phyloP scores from a whole-genome alignment of 1,140 invertebrate species.

The Caenorhabditis tropicalis region DNA sequence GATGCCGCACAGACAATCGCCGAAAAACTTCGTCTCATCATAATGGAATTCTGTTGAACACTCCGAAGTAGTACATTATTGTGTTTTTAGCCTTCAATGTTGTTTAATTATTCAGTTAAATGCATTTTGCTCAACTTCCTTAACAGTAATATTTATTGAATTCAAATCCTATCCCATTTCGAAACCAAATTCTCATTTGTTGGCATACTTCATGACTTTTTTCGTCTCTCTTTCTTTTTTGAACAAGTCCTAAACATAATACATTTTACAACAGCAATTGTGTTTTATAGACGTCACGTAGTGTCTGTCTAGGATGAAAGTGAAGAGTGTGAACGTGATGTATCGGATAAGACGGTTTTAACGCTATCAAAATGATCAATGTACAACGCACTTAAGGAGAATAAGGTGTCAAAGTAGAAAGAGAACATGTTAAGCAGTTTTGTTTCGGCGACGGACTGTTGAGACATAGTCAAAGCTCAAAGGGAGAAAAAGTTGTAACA shows the following conservation, averaged over 20 bases:
- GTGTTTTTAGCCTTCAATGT: background rate
- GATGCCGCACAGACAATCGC: conserved; percentile 3
- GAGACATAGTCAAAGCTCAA: too few relatives aligned
- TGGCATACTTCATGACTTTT: conserved; percentile 29
- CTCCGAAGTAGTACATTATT: background rate
- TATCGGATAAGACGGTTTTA: background rate
- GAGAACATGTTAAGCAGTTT: background rate
- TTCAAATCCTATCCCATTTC: background rate
- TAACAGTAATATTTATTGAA: background rate
- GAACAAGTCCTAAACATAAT: background rate
- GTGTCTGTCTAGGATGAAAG: background rate
- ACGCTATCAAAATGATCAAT: background rate
- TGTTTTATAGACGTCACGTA: background rate
- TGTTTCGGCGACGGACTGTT: too few relatives aligned
- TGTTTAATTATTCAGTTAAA: background rate
- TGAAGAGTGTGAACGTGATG: background rate
- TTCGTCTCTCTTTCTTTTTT: background rate
- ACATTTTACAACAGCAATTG: background rate
- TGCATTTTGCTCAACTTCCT: background rate
- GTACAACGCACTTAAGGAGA: background rate
- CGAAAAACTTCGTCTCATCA: conserved; percentile 9
- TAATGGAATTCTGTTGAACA: conserved; percentile 2
- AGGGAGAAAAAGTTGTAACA: too few relatives aligned
- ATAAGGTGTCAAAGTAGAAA: background rate
- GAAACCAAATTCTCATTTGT: background rate